A percentile compares a stretch with the other conserved stretches of the same genome.
Evolutionary conservation across 1,140 invertebrate species (phyloP).

Genomic region (Orussus abietinus): DNA sequence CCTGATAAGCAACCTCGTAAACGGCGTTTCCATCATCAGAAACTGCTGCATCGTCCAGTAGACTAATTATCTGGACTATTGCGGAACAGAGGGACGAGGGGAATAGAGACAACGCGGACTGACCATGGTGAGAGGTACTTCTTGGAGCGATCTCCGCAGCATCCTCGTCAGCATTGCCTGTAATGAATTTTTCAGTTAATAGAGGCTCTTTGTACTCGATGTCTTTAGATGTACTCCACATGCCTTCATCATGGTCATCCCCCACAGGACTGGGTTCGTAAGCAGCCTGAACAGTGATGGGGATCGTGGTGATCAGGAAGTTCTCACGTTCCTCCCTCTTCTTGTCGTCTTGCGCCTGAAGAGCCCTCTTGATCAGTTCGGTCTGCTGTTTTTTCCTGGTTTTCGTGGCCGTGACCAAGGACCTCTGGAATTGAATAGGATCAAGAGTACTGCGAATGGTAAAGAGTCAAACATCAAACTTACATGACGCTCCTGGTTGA

Average conservation of each 20-base stretch:
- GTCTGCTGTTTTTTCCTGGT: slow-evolving; percentile 98
- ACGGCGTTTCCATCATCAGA: slow-evolving; percentile 88
- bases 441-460: slow-evolving; percentile 13
- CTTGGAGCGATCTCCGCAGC: slow-evolving; percentile 64
- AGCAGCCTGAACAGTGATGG: slow-evolving; percentile 91
- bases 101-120: slow-evolving; percentile 90
- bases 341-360: slow-evolving; percentile 94
- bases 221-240: slow-evolving; percentile 1
- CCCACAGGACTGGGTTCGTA: slow-evolving; percentile 84
- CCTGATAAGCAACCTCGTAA: slow-evolving; percentile 86
- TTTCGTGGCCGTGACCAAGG: slow-evolving; percentile 96
- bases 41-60: slow-evolving; percentile 94
- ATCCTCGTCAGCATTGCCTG: slow-evolving; percentile 61
- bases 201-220: slow-evolving; percentile 2
- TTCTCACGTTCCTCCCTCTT: slow-evolving; percentile 91
- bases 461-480: slow-evolving; percentile 43
- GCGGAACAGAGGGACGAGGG: slow-evolving; percentile 94
- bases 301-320: slow-evolving; percentile 95
- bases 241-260: slow-evolving; percentile 85
- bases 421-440: slow-evolving; percentile 64
- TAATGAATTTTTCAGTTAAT: slow-evolving; percentile 2
- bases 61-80: slow-evolving; percentile 89
- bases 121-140: slow-evolving; percentile 73
- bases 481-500: slow-evolving; percentile 98
- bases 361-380: slow-evolving; percentile 90